Base-by-base conservation (phyloP, 2,888 invertebrate species). In the Camptogramma bilineatum region DNA sequence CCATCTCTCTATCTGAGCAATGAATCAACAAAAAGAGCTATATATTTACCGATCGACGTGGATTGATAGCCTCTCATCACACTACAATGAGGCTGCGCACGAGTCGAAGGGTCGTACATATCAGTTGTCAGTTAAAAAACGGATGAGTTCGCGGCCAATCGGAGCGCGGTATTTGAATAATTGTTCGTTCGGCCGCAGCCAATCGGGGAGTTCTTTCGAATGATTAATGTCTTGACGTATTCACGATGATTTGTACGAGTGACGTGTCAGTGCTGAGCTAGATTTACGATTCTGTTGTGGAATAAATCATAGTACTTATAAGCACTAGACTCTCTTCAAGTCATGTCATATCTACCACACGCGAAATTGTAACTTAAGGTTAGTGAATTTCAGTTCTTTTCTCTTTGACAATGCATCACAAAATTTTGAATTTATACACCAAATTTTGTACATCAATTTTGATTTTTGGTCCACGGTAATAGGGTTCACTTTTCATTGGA, bases 61-160 rank as follows among this genome's bases (percentile, higher is more conserved):
- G 73, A 73, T 73, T 70, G 74, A 74, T 74, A 66, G 70, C 61
- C 72, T 71, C 70, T 75, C 77, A 83, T 82, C 82, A 81, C 79
- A 75, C 81, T 77, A 83, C 82, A 83, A 82, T 81, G 80, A 78
- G 73, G 77, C 78, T 86, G 91, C 91, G 91, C 91, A 81, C 75
- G 91, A 88, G 90, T 89, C 86, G 90, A 88, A 90, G 90, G 90
- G 89, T 83, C 87, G 90, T 85, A 91, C 90, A 90, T 86, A 91
- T 93, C 91, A 91, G 79, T 83, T 89, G 89, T 88, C 90, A 85
- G 81, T 81, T 85, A 88, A 91, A 91, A 90, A 90, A 87, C 82
- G 80, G 79, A 80, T 76, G 75, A 68, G 75, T 73, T 75, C 70
- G 72, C 76, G 80, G 75, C 92, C 92, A 93, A 92, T 92, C 82